Conservation (phyloP, 2,888 invertebrate genomes). For the Scaptomyza cyrtandrae region DNA sequence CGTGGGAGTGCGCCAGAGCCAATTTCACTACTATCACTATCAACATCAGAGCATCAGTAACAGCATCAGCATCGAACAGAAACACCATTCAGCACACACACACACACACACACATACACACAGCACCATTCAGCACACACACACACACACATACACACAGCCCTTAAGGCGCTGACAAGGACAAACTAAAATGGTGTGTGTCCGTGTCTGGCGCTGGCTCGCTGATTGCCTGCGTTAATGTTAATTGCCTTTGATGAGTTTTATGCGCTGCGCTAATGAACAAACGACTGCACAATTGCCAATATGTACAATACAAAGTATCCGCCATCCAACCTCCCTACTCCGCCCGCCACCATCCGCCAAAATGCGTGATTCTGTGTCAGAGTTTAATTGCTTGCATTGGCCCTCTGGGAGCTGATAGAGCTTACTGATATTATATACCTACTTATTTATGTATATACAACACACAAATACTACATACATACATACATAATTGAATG, state of each 20-base stretch:
- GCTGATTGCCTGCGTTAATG: slow-evolving; percentile 78
- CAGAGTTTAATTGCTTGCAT: slow-evolving; percentile 58
- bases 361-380: slow-evolving; percentile 15
- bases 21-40: slow-evolving; percentile 10
- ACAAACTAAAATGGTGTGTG: slow-evolving; percentile 15
- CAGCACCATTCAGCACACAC: too few species aligned
- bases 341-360: not conserved
- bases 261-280: slow-evolving; percentile 78
- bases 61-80: not conserved
- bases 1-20: slow-evolving; percentile 51
- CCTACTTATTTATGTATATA: slow-evolving; percentile 17
- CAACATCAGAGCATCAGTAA: not conserved
- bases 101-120: not conserved
- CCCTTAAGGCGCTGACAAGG: slow-evolving; percentile 55
- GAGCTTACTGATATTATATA: slow-evolving; percentile 19
- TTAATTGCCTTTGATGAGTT: slow-evolving; percentile 80
- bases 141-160: not conserved
- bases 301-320: slow-evolving; percentile 56
- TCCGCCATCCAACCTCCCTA: not conserved
- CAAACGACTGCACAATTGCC: slow-evolving; percentile 73
- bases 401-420: slow-evolving; percentile 24
- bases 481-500: slow-evolving; percentile 59
- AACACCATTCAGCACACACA: not conserved
- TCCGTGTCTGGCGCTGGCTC: slow-evolving; percentile 13
- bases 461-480: not conserved